Percentiles rank a stretch among this genome's conserved stretches.
These are phyloP conservation scores for Hydra vulgaris DNA, from an alignment of 30 jellyfish, hydroid and myxozoan species.

Conservation along the genomic window DNA sequence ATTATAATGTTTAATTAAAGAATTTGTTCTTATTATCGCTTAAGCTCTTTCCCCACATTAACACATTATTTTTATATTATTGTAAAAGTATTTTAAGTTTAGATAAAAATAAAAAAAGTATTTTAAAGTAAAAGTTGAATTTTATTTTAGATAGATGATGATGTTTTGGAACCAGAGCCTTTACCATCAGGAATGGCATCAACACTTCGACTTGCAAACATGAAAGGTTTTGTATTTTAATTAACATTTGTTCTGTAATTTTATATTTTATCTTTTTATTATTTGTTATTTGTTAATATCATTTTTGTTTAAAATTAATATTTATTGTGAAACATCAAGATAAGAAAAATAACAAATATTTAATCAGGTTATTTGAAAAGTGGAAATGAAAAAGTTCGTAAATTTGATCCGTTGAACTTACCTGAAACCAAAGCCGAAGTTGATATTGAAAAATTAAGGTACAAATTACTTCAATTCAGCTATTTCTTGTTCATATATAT, in stretches of 20 bases:
- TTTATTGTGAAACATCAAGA: no score
- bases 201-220: conserved; percentile 65
- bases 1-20: no score
- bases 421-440: conserved; percentile 86
- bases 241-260: neutral
- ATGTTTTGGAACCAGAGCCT: conserved; percentile 91
- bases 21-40: no score
- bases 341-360: no score
- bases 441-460: conserved; percentile 94
- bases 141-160: conserved; percentile 54
- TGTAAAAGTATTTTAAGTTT: no score
- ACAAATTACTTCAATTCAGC: neutral
- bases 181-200: conserved; percentile 75
- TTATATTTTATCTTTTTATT: neutral
- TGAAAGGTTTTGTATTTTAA: conserved; percentile 53
- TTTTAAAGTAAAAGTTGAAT: neutral
- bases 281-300: neutral
- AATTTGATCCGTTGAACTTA: conserved; percentile 53
- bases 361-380: conserved; percentile 63
- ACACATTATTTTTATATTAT: no score
- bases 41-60: no score
- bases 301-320: no score
- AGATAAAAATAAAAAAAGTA: no score
- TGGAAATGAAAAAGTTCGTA: conserved; percentile 56
- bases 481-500: neutral